Conservation (phyloP, 2,113 vertebrate species). For the Myanophis thanlyinensis region DNA sequence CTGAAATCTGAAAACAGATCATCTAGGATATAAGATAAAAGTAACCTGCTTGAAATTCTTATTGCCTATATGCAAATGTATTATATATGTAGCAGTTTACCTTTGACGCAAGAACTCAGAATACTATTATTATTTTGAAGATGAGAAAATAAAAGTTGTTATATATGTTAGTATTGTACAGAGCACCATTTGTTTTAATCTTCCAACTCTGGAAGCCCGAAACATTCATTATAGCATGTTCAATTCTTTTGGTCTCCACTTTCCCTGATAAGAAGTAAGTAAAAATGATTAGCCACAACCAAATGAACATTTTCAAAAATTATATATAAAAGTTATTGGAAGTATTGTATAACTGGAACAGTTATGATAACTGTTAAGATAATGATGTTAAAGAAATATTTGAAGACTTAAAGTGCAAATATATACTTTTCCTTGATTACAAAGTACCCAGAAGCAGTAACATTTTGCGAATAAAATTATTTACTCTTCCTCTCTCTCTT, state of each 20-base stretch:
- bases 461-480: neutral
- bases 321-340: neutral
- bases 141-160: neutral
- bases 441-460: neutral
- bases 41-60: neutral
- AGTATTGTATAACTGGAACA: neutral
- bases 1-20: neutral
- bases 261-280: neutral
- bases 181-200: neutral
- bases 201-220: slow-evolving; percentile 14
- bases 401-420: neutral
- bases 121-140: neutral
- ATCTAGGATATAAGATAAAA: neutral
- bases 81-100: neutral
- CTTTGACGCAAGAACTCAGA: neutral
- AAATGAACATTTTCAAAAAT: slow-evolving; percentile 16
- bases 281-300: slow-evolving; percentile 2
- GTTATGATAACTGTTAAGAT: neutral
- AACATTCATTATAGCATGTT: slow-evolving; percentile 16
- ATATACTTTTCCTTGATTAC: neutral
- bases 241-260: neutral
- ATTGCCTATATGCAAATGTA: neutral
- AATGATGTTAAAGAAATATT: neutral
- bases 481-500: neutral
- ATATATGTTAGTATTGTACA: slow-evolving; percentile 27